Evolutionary conservation across 1,140 invertebrate species (phyloP), one percentile per base, ranked within the genome.

Genomic region (Eurytemora carolleeae): DNA sequence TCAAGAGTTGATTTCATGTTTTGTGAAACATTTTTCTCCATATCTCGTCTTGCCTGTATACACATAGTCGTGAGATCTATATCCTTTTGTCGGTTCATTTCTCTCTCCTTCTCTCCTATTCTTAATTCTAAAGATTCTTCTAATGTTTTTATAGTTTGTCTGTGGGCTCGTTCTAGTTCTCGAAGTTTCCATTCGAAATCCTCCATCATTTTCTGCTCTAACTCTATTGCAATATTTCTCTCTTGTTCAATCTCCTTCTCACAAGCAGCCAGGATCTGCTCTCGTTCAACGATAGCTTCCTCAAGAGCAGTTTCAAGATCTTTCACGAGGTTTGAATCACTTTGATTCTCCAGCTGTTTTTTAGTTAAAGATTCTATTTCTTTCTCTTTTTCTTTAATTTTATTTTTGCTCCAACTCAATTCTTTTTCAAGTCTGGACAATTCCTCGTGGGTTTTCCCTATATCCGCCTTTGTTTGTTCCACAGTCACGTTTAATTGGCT

Each of bases 141-240:
- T 17, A 62, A n/a, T 31, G 78, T 76, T 57, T 77, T 75, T 15
- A 79, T 63, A 65, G 76, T 76, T 64, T 75, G 74, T 67, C 81
- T 81, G 64, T 78, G 79, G 19, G 69, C 71, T 58, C 76, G 71
- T 67, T 81, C 76, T 58, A 80, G 79, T 69, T 81, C 78, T 44
- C 79, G 69, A 26, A 82, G 66, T 68, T 82, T 80, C 80, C 80
- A 82, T 69, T 82, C 80, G 64, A 80, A 81, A 68, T 82, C 80
- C 57, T 80, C 77, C 66, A 82, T 70, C 17, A 81, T 68, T 63
- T 77, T 74, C 61, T 80, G 77, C 68, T 81, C 79, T 1, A 54
- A 24, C 23, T 56, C 60, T 16, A 62, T 19, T n/a, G 60, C 60
- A 26, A 62, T 62, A 25, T 53, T 53, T 23, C 54, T 58, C 52